Conservation (phyloP, 2,113 vertebrate genomes). For the Rhabdomys dilectus region DNA sequence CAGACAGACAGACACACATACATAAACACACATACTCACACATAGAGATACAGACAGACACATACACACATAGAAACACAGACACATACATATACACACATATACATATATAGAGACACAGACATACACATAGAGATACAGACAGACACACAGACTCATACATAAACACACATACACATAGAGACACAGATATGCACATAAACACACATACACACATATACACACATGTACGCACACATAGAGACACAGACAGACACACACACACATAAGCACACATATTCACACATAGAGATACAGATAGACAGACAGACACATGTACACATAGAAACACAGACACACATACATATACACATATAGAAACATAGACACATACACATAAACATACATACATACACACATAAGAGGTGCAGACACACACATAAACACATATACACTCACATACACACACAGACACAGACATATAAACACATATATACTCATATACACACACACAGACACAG, state of each 20-base stretch:
- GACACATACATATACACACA: no score
- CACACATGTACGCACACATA: fast-evolving
- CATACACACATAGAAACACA: no score
- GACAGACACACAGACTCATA: no score
- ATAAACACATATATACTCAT: not conserved
- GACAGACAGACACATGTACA: not conserved
- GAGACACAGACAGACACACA: not conserved
- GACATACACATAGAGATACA: no score
- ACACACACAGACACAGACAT: fast-evolving
- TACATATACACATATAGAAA: not conserved
- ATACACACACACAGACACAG: not conserved
- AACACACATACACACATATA: not conserved
- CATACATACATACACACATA: not conserved
- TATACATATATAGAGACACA: not conserved
- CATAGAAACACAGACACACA: no score
- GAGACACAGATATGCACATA: not conserved
- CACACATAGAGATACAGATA: no score
- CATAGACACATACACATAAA: no score
- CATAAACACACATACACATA: no score
- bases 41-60: no score
- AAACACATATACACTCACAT: not conserved
- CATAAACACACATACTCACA: no score
- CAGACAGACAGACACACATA: no score
- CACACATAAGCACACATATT: fast-evolving
- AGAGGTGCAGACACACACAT: not conserved